Conservation (phyloP, 2,888 invertebrate species). For the Alitta virens region DNA sequence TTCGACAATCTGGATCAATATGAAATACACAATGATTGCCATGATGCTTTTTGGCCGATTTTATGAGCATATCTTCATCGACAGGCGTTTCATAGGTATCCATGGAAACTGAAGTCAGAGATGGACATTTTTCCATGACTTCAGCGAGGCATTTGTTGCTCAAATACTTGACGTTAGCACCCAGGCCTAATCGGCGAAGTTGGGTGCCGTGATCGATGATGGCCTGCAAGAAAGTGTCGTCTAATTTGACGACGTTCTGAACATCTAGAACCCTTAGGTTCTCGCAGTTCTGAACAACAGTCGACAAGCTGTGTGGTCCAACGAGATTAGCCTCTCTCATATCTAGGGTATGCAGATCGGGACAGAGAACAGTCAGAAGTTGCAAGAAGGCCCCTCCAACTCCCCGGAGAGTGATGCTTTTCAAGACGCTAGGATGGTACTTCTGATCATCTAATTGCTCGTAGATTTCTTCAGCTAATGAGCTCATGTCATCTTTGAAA, state of each 20-base stretch:
- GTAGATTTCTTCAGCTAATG: conserved; percentile 5
- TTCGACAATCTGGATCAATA: conserved; percentile 5
- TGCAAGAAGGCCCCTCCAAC: conserved; percentile 25
- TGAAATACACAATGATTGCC: conserved; percentile 14
- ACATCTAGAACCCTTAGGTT: conserved; percentile 10
- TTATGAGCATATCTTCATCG: conserved; percentile 9
- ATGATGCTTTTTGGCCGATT: conserved; percentile 5
- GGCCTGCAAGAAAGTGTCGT: conserved; percentile 3
- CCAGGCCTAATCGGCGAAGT: conserved; percentile 11
- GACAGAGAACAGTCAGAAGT: conserved; percentile 26
- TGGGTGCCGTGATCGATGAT: neutral
- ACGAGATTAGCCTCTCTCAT: conserved; percentile 8
- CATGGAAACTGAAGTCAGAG: conserved; percentile 10
- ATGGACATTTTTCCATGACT: conserved; percentile 5
- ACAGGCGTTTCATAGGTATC: conserved; percentile 4
- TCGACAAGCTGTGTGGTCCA: neutral
- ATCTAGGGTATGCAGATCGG: conserved; percentile 19
- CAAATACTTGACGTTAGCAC: neutral
- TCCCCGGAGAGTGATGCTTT: conserved; percentile 19
- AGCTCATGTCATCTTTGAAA: conserved; percentile 11
- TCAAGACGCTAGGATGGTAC: conserved; percentile 15
- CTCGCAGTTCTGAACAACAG: conserved; percentile 10
- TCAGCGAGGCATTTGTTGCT: conserved; percentile 3
- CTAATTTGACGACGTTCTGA: conserved; percentile 3
- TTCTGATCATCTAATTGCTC: neutral